Evolutionary conservation across 2,797 vertebrate genomes (phyloP).

Genomic region (Scolopax rusticola): DNA sequence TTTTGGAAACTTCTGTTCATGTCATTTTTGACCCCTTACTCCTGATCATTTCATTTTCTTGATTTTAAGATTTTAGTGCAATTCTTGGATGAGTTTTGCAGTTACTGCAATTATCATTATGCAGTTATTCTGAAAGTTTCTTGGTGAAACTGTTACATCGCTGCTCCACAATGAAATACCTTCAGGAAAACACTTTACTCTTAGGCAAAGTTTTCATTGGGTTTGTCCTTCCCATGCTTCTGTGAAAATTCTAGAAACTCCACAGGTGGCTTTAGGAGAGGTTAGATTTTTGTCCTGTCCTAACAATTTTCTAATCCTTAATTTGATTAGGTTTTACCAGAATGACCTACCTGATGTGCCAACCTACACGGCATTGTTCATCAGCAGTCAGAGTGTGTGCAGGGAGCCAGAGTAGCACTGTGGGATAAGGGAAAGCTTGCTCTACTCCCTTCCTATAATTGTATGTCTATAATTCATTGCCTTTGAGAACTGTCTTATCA

Average conservation of each 20-base stretch:
- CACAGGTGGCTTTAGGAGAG: not conserved
- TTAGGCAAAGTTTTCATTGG: not conserved
- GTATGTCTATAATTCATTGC: slow-evolving; percentile 58
- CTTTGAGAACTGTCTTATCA: slow-evolving; percentile 72
- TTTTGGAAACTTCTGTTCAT: not conserved
- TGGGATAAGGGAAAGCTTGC: not conserved
- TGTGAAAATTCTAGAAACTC: not conserved
- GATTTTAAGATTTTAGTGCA: not conserved
- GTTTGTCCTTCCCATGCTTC: not conserved
- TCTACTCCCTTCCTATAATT: not conserved
- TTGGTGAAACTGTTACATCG: not conserved
- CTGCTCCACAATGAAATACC: not conserved
- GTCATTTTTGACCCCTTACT: not conserved
- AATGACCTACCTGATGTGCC: not conserved
- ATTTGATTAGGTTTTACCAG: not conserved
- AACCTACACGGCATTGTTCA: not conserved
- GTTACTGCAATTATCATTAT: not conserved
- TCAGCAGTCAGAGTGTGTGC: not conserved
- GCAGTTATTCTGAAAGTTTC: not conserved
- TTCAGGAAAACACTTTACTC: not conserved
- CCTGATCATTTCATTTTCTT: not conserved
- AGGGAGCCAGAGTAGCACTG: not conserved
- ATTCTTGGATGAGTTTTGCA: not conserved
- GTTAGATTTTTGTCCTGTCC: not conserved
- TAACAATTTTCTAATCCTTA: not conserved